Base-by-base conservation (phyloP, 2,113 vertebrate genomes). In the Dipodomys merriami region DNA sequence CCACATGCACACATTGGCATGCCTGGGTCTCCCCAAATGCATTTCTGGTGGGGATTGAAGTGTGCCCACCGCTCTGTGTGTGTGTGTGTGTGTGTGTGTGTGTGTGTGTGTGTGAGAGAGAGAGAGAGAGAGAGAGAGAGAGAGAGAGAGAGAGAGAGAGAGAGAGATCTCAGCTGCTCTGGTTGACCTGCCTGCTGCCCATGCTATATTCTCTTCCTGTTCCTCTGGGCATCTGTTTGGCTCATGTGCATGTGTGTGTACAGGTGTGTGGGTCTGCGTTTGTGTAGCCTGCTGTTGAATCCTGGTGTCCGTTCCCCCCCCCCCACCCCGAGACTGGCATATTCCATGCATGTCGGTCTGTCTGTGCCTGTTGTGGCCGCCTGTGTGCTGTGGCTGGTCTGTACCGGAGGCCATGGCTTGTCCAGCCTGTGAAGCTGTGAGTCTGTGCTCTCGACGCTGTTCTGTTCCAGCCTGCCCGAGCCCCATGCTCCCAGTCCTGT, bases 401-500 rank as follows among this genome's bases (percentile, higher is more conserved):
- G 2, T 81, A 20, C 86, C 57, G 13, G 33, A 69, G 76, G 83
- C 91, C 64, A 2, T 81, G 88, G 94, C 90, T 95, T 19, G 97
- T 95, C 95, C 90, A 80, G 89, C 95, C 92, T 27, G 53, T 15
- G 86, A 96, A 84, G 94, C 88, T 94, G 92, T 25, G 15, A 73
- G 76, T 94, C 95, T 53, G 0, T 72, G 92, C 82, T 79, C 84
- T 94, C 81, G 60, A 87, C 8, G 29, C 95, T 91, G 76, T 95
- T 95, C 92, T 72, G 3, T 88, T 74, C 90, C 96, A 94, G 88
- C 91, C 86, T 53, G 96, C 97, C 94, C 74, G 13, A 95, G 97
- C 96, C 96, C 96, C 97, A 97, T 81, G 96, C 94, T 92, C 96
- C 97, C 95, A 93, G 93, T 80, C 74, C 35, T 64, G 33, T 83